phyloP scores from a whole-genome alignment of 2,797 vertebrate species.

The Melanotaenia trifasciata region DNA sequence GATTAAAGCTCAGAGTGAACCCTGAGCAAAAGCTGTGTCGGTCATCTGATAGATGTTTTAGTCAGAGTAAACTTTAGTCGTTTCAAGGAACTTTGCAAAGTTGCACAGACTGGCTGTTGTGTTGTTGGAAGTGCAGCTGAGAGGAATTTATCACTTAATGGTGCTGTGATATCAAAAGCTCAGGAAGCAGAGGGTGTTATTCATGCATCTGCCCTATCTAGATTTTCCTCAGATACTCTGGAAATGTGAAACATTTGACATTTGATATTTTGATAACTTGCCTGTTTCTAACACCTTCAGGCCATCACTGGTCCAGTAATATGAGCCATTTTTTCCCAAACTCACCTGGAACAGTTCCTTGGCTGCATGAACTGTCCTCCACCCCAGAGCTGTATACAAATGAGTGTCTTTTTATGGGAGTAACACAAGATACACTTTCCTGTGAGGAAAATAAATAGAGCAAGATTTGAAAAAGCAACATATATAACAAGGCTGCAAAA shows the following conservation, averaged over 20 bases:
- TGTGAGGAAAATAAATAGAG: slow-evolving; percentile 54
- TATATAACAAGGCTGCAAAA: slow-evolving; percentile 7
- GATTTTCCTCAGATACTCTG: slow-evolving; percentile 25
- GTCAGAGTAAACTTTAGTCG: not conserved
- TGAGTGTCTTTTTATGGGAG: slow-evolving; percentile 87
- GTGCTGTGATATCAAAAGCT: slow-evolving; percentile 23
- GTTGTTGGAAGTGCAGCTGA: slow-evolving; percentile 17
- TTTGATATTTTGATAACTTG: slow-evolving; percentile 4
- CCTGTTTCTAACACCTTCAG: slow-evolving; percentile 25
- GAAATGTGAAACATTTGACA: slow-evolving; percentile 8
- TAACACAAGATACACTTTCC: slow-evolving; percentile 90
- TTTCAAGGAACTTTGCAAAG: not conserved
- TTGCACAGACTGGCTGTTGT: not conserved
- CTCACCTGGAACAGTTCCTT: slow-evolving; percentile 85
- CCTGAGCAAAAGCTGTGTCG: slow-evolving; percentile 21
- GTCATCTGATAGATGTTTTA: slow-evolving; percentile 13
- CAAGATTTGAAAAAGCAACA: not conserved
- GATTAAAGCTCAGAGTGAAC: slow-evolving; percentile 39
- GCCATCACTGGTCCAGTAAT: slow-evolving; percentile 20
- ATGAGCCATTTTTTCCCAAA: slow-evolving; percentile 7
- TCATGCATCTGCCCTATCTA: slow-evolving; percentile 26
- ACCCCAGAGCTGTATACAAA: slow-evolving; percentile 86
- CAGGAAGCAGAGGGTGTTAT: slow-evolving; percentile 27
- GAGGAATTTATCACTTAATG: slow-evolving; percentile 20
- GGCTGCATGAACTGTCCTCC: slow-evolving; percentile 86